Evolutionary conservation across 1,140 invertebrate genomes (phyloP), one percentile per base, ranked within the genome.

Genomic region (Vanessa tameamea): DNA sequence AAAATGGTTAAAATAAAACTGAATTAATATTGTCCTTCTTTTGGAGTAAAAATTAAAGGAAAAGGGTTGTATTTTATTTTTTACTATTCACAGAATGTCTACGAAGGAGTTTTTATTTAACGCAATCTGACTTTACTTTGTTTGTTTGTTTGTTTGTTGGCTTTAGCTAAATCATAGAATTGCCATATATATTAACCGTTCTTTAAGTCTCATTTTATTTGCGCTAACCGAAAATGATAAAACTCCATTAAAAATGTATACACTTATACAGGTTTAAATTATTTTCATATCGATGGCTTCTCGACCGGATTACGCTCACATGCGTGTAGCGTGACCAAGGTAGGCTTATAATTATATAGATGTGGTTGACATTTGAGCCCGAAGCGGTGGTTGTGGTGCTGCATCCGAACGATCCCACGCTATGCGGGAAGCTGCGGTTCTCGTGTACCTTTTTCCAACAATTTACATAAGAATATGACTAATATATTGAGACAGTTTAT

Each of bases 291-390:
- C 61, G 64, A 76, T 68, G 76, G 79, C 77, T 82, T 82, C 78
- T 79, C 53, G 57, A 76, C 67, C 64, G 77, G 78, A 76, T 79
- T 78, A 75, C 70, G 70, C 68, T 59, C 55, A 73, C 69, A 78
- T 79, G 78, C 73, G 79, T 75, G 67, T 82, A 78, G 78, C 76
- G 79, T 85, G 82, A 84, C 82, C 74, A 81, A 84, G 83, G 83
- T 85, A 86, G 81, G 82, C 69, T 70, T 84, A 80, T 78, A 85
- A 85, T 88, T 87, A 87, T 81, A 72, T 78, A 80, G 81, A 86
- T 79, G 87, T 76, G 88, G 88, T 90, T 90, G 90, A 89, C 85
- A 92, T 85, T 78, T 72, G 88, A 92, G 83, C 85, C 81, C 72
- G 64, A 69, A 75, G 80, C 76, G 73, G 78, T 64, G 76, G 79